Conservation (phyloP, 37 sponge, comb jelly and placozoan genomes). For the Halichondria panicea region DNA sequence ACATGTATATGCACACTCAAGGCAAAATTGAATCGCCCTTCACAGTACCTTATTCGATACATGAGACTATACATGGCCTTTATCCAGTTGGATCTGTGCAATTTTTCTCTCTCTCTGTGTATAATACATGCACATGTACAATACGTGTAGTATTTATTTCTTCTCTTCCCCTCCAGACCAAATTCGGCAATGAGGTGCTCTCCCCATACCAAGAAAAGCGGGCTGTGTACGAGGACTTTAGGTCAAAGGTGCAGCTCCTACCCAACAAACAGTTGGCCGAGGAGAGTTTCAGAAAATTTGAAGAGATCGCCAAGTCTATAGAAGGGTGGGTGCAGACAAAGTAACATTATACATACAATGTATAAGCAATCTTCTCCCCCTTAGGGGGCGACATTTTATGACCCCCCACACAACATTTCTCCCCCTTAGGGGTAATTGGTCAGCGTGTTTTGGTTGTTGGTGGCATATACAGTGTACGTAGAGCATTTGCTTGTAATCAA, state of each 20-base stretch:
- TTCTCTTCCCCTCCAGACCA: not conserved
- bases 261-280: slow-evolving; percentile 8
- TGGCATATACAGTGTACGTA: not conserved
- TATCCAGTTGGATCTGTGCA: not conserved
- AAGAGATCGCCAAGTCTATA: not conserved
- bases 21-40: not conserved
- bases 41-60: not conserved
- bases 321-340: slow-evolving; percentile 4
- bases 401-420: not conserved
- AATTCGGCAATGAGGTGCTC: slow-evolving; percentile 31
- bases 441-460: not conserved
- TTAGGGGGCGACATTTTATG: too few species aligned
- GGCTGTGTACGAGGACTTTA: slow-evolving; percentile 7
- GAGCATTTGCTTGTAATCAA: too few species aligned
- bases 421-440: not conserved
- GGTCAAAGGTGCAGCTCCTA: slow-evolving; percentile 1
- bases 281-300: slow-evolving; percentile 35
- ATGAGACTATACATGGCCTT: not conserved
- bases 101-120: not conserved
- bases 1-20: not conserved
- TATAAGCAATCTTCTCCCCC: too few species aligned
- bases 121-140: not conserved
- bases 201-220: slow-evolving; percentile 15
- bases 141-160: not conserved
- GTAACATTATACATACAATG: not conserved